Evolutionary conservation across 2,888 invertebrate species (phyloP).

Genomic region (Ellobium chinense): DNA sequence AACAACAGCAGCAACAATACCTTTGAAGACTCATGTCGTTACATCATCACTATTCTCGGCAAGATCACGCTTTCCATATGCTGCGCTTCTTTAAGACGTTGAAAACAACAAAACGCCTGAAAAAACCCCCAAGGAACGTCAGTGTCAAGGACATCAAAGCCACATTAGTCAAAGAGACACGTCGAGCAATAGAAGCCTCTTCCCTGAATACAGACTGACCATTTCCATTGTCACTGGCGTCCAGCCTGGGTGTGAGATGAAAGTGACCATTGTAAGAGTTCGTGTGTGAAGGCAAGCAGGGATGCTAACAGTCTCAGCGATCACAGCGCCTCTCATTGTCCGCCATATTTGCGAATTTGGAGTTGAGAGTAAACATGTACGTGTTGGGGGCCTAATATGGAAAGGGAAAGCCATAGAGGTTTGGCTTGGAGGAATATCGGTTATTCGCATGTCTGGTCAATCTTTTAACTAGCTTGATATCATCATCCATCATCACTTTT

Average conservation of each 20-base stretch:
- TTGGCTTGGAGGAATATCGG: no score
- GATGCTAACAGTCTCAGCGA: neutral
- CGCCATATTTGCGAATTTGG: neutral
- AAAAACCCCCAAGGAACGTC: neutral
- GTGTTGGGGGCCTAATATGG: neutral
- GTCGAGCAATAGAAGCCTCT: neutral
- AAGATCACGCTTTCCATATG: no score
- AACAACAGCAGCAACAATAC: neutral
- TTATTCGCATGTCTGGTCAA: no score
- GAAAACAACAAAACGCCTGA: neutral
- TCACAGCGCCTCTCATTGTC: neutral
- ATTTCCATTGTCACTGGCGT: neutral
- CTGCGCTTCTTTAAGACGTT: neutral
- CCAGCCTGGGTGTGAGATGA: neutral
- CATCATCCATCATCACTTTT: no score
- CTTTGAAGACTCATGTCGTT: neutral
- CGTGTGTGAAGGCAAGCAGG: neutral
- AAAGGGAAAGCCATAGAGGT: neutral
- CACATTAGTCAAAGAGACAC: neutral
- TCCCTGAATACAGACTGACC: neutral
- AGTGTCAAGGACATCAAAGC: neutral
- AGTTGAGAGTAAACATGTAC: neutral
- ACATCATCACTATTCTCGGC: no score
- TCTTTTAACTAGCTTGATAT: no score
- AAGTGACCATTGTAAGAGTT: conserved; percentile 1